Base-by-base conservation (phyloP, 2,113 vertebrate species). In the Rhizomys pruinosus region DNA sequence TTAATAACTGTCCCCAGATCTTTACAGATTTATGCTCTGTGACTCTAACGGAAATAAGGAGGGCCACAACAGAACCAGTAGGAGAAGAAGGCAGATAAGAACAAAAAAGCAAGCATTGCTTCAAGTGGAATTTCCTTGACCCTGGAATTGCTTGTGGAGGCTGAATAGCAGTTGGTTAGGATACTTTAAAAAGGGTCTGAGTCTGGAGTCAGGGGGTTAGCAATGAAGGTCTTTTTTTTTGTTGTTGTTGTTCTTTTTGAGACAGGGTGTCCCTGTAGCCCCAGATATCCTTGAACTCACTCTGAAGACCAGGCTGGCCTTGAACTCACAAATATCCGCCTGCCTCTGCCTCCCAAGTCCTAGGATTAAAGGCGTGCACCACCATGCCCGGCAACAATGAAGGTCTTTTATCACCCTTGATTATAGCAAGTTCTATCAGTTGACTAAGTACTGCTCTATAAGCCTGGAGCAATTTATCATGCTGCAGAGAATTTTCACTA, bases 21-120 rank as follows among this genome's bases (percentile, higher is more conserved):
- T 84, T 87, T 92, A 89, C 7, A 84, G 85, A 64, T 69, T 32
- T 80, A 71, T 66, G 84, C n/a, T 84, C 22, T 80, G n/a, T n/a
- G 42, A 76, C 42, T 92, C 71, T 52, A 90, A 52, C 90, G 22
- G 10, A 87, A 93, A 80, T 61, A 80, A 74, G 2, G 47, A 55
- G 57, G 9, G 6, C 27, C 22, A 23, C 61, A 92, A 44, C 61
- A 92, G 55, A 81, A 94, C 64, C 4, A 90, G 32, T 0, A 64
- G 74, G 20, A 78, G 19, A 42, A 4, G 7, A 64, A 91, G 78
- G 66, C 32, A 82, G n/a, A 42, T 23, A 64, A 13, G 44, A 81
- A 66, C 63, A 63, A 90, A 76, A 66, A 92, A 64, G 47, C 37
- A 87, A 73, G 2, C 69, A 19, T 42, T 64, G 4, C 29, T 93